phyloP scores from a whole-genome alignment of 2,888 invertebrate genomes.

The Acholoe squamosa region DNA sequence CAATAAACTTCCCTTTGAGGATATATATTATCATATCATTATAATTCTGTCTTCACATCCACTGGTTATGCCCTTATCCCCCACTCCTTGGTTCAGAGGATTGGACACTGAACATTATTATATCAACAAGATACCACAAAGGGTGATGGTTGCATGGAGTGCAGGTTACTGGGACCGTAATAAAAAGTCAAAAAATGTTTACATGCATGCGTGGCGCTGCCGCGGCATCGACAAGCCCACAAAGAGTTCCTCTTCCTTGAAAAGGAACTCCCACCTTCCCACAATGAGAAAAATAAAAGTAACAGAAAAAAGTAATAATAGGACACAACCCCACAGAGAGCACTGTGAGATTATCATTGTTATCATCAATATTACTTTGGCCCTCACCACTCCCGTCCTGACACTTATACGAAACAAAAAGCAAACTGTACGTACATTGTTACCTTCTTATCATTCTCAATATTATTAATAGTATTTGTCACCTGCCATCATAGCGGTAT shows the following conservation, averaged over 20 bases:
- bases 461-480: slow-evolving; percentile 10
- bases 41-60: no score
- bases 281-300: slow-evolving; percentile 10
- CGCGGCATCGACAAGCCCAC: no score
- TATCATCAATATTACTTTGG: slow-evolving; percentile 40
- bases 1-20: background rate
- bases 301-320: background rate
- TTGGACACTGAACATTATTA: background rate
- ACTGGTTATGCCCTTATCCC: no score
- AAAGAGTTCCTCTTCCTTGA: background rate
- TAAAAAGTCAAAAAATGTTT: slow-evolving; percentile 30
- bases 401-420: slow-evolving; percentile 59
- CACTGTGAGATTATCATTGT: background rate
- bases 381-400: slow-evolving; percentile 9
- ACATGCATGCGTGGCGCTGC: background rate
- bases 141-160: slow-evolving; percentile 24
- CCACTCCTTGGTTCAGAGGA: slow-evolving; percentile 19
- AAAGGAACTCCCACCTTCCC: background rate
- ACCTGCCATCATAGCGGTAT: slow-evolving; percentile 46
- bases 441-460: background rate
- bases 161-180: slow-evolving; percentile 36
- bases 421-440: slow-evolving; percentile 55
- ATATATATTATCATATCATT: no score
- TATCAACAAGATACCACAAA: slow-evolving; percentile 35
- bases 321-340: slow-evolving; percentile 5